These are phyloP conservation scores for Lacerta viridis DNA, from an alignment of 2,797 vertebrate genomes.

Conservation along the genomic window DNA sequence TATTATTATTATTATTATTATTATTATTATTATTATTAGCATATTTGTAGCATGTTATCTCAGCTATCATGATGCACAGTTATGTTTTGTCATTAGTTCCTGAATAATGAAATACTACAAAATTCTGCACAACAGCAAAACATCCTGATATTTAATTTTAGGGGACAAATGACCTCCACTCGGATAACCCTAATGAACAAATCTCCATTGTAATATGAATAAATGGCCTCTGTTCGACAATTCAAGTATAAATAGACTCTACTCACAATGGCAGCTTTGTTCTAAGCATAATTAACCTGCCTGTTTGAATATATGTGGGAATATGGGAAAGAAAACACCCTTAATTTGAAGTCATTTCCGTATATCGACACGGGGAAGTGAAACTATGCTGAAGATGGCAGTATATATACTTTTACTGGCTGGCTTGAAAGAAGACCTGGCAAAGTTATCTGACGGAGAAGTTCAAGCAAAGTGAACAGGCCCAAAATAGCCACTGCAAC, in stretches of 20 bases:
- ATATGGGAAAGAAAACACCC: background rate
- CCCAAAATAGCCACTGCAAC: background rate
- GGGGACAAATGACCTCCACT: background rate
- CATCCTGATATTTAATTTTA: background rate
- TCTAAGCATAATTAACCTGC: background rate
- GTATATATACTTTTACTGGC: background rate
- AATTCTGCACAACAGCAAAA: slow-evolving; percentile 20
- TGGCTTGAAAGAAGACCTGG: background rate
- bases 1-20: background rate
- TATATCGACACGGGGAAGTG: background rate
- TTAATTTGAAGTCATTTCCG: background rate
- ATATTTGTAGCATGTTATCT: background rate
- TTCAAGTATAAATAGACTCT: background rate
- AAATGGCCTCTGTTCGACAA: background rate
- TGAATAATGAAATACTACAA: slow-evolving; percentile 17
- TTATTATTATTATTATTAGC: background rate
- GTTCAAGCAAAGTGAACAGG: background rate
- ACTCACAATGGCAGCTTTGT: background rate
- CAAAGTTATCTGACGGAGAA: background rate
- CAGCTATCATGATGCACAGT: background rate
- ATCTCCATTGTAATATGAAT: background rate
- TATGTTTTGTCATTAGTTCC: background rate
- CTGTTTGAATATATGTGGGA: background rate
- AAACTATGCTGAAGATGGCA: background rate
- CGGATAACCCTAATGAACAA: slow-evolving; percentile 17